Conservation (phyloP, 1,140 invertebrate species). For the Phthorimaea operculella region DNA sequence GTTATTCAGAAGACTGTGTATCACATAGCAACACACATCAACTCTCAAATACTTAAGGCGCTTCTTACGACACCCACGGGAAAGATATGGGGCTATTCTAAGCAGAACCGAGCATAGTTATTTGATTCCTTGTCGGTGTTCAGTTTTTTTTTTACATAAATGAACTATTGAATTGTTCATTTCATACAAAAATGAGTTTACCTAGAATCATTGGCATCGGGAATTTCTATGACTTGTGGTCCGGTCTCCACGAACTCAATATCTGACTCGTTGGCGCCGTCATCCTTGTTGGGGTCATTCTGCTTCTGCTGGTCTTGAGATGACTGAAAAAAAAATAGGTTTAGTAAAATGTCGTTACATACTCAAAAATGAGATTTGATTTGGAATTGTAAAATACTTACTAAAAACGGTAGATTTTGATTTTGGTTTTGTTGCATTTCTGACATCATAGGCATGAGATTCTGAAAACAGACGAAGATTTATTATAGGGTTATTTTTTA, state of each 20-base stretch:
- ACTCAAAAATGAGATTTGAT: too few species aligned
- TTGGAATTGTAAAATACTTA: constrained; percentile 22
- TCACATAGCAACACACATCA: too few species aligned
- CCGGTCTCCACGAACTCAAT: constrained; percentile 60
- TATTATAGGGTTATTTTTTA: too few species aligned
- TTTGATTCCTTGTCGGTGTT: too few species aligned
- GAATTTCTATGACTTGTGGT: constrained; percentile 58
- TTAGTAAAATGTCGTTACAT: neutral
- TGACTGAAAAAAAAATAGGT: constrained; percentile 19
- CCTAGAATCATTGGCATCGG: constrained; percentile 60
- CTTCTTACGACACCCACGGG: too few species aligned
- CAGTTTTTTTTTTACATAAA: too few species aligned
- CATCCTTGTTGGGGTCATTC: constrained; percentile 44
- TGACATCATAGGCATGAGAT: constrained; percentile 58
- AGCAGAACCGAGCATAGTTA: too few species aligned
- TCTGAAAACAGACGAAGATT: constrained; percentile 31
- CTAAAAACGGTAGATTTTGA: constrained; percentile 46
- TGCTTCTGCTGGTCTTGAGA: constrained; percentile 43
- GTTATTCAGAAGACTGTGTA: too few species aligned
- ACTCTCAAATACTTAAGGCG: too few species aligned
- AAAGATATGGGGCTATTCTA: too few species aligned
- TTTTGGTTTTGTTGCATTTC: constrained; percentile 54
- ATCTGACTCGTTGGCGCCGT: constrained; percentile 54
- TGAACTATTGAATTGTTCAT: too few species aligned
- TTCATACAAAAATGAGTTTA: too few species aligned